A percentile compares a stretch with the other conserved stretches of the same genome.
These are phyloP conservation scores for Sylvilagus bachmani DNA, from an alignment of 2,113 vertebrate genomes.

Conservation along the genomic window DNA sequence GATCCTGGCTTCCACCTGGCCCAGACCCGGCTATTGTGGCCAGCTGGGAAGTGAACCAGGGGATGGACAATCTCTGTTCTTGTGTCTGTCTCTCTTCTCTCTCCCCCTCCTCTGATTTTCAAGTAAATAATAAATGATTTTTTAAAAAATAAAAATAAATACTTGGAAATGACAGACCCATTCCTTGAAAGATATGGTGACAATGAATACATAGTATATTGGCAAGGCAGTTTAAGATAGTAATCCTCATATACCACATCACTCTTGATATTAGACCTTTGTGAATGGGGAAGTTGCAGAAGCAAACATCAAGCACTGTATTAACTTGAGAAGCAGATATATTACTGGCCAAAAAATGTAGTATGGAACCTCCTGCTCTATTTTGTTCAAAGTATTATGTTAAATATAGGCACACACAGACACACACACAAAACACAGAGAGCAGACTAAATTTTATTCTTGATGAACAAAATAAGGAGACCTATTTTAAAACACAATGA, in stretches of 20 bases:
- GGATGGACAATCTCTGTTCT: no score
- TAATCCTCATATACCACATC: background rate
- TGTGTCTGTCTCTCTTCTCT: no score
- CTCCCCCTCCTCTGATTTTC: no score
- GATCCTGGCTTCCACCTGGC: no score
- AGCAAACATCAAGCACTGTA: background rate
- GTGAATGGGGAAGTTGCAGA: conserved; percentile 15
- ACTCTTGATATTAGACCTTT: background rate
- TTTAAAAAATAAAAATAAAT: background rate
- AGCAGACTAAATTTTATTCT: background rate
- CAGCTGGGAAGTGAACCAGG: no score
- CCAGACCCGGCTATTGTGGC: no score
- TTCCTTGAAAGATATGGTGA: conserved; percentile 24
- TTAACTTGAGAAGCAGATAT: background rate
- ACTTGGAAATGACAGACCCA: background rate
- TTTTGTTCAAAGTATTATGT: background rate
- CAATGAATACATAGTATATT: background rate
- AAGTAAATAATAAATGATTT: no score
- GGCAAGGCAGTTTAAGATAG: background rate
- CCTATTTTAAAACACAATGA: background rate
- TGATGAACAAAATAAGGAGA: background rate
- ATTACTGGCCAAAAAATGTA: background rate
- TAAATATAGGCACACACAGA: background rate
- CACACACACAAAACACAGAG: no score
- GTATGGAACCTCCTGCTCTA: background rate